A percentile compares a stretch with the other conserved stretches of the same genome.
phyloP scores from a whole-genome alignment of 2,888 invertebrate genomes.

The Notodonta dromedarius region DNA sequence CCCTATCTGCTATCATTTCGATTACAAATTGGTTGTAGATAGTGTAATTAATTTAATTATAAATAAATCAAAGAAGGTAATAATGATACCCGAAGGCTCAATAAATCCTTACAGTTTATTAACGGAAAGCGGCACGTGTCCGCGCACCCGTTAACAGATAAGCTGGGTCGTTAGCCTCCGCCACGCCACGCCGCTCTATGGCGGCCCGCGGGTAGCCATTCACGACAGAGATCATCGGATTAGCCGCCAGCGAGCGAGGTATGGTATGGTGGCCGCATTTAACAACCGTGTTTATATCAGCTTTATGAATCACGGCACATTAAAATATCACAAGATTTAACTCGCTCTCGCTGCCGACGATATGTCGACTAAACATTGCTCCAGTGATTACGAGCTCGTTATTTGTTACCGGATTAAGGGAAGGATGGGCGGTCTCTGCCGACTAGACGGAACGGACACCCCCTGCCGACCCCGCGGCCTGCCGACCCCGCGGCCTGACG shows the following conservation, averaged over 20 bases:
- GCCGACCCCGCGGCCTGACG: conserved; percentile 1
- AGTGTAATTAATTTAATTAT: neutral
- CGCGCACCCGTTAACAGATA: conserved; percentile 3
- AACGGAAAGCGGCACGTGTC: neutral
- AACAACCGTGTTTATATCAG: neutral
- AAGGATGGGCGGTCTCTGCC: neutral
- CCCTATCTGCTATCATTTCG: neutral
- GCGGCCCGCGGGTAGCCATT: neutral
- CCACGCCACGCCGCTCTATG: neutral
- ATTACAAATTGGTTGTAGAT: neutral
- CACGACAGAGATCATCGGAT: conserved; percentile 2
- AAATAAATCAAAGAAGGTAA: neutral
- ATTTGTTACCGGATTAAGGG: conserved; percentile 9
- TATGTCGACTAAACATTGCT: neutral
- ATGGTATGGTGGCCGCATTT: neutral
- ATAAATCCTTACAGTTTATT: neutral
- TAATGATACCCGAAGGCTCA: neutral
- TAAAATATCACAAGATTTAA: conserved; percentile 3
- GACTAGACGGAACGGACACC: neutral
- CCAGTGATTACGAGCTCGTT: neutral
- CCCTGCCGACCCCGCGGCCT: neutral
- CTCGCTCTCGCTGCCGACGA: neutral
- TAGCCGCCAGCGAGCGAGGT: neutral
- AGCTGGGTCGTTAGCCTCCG: conserved; percentile 2
- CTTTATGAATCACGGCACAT: neutral